Percentiles rank a stretch among this genome's conserved stretches.
phyloP scores from a whole-genome alignment of 2,113 vertebrate species.

The Myrmecobius fasciatus region DNA sequence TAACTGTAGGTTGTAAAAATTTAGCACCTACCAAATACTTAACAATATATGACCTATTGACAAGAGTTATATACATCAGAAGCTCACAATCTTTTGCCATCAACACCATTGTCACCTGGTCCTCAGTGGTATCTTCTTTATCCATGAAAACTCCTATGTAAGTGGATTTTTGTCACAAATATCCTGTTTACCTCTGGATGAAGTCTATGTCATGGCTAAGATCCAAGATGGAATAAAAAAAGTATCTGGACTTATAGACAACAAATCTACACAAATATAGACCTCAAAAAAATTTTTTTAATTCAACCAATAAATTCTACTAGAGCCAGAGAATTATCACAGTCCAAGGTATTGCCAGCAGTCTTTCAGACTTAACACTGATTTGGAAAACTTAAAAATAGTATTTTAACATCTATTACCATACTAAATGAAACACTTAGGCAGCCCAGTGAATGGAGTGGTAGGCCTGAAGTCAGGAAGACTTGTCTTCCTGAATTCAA shows the following conservation, averaged over 20 bases:
- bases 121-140: background rate
- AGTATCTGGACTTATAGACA: background rate
- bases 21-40: background rate
- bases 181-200: background rate
- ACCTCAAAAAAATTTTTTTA: background rate
- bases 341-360: background rate
- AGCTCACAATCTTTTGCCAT: background rate
- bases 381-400: background rate
- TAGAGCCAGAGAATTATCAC: background rate
- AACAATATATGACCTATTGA: background rate
- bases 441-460: background rate
- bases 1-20: background rate
- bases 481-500: background rate
- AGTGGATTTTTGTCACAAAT: background rate
- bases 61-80: background rate
- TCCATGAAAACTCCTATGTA: background rate
- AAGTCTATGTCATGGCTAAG: background rate
- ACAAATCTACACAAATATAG: background rate
- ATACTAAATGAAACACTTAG: background rate
- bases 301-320: background rate
- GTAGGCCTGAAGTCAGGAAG: background rate
- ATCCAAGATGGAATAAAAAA: background rate
- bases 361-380: background rate
- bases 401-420: background rate
- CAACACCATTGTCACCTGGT: background rate